phyloP scores from a whole-genome alignment of 2,888 invertebrate genomes.

The Plebejus anna region DNA sequence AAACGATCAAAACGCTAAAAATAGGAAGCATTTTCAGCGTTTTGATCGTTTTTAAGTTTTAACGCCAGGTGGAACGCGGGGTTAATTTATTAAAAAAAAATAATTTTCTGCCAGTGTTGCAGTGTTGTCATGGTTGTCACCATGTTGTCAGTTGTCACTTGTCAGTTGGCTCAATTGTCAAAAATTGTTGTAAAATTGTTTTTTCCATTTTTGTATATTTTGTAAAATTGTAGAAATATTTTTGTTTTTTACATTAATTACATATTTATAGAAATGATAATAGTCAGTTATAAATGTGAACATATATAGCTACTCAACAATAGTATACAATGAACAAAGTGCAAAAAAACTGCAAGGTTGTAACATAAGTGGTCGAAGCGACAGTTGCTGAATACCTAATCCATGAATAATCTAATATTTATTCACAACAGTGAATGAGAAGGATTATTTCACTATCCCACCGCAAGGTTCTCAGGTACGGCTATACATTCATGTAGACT shows the following conservation, averaged over 20 bases:
- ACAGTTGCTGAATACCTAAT: neutral
- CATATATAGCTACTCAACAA: neutral
- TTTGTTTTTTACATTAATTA: neutral
- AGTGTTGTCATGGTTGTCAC: too few relatives aligned
- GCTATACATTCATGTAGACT: neutral
- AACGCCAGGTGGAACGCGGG: too few relatives aligned
- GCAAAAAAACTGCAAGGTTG: neutral
- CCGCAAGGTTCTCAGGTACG: neutral
- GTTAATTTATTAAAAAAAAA: too few relatives aligned
- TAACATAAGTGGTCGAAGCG: neutral
- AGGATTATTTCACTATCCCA: neutral
- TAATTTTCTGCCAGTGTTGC: too few relatives aligned
- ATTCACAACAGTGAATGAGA: neutral
- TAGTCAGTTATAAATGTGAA: neutral
- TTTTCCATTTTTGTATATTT: neutral
- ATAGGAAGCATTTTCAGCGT: too few relatives aligned
- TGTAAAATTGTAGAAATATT: neutral
- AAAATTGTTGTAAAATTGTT: neutral
- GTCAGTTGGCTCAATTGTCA: neutral
- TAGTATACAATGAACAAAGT: neutral
- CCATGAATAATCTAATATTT: neutral
- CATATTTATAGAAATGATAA: neutral
- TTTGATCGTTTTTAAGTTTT: too few relatives aligned
- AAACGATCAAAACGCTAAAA: too few relatives aligned
- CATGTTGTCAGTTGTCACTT: too few relatives aligned